Evolutionary conservation across 2,797 vertebrate species (phyloP), one percentile per base, ranked within the genome.

Genomic region (Centropyge bicolor): DNA sequence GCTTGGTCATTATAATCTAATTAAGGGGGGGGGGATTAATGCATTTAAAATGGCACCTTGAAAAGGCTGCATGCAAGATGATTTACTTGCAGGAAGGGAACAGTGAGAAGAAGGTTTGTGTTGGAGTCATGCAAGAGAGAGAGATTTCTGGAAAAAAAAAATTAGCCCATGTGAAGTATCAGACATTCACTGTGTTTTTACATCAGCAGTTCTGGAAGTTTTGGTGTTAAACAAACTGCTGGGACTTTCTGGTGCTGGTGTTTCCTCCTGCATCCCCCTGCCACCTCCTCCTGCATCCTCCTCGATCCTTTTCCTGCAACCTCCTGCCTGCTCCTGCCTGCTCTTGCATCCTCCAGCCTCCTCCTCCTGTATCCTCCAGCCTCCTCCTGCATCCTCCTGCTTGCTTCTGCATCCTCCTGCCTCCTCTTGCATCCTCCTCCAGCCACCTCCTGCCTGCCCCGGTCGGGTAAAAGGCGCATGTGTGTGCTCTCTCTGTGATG

Each of bases 401-500:
- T 2, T 31, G 2, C 27, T 31, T 4, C 27, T 31, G 27, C 27
- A 2, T 31, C 27, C 27, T 31, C 27, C 27, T 31, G 27, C 27
- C 4, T 31, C 27, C 27, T 31, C 27, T 4, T 31, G 2, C 27
- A 31, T 2, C 4, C 27, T 31, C 27, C 27, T 31, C 27, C 27
- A 31, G 27, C 27, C 27, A 2, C 24, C 52, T 54, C 46, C 46
- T 48, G 20, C 20, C 48, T 51, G 74, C 64, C 46, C 80, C 46
- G 75, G 46, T 76, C 74, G 41, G 65, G 69, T 87, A 91, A 92
- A 95, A 90, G 93, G 96, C 96, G 96, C 96, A 96, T 96, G 95
- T 96, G 95, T 95, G 91, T 69, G 27, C 27, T 93, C 81, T 88
- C 61, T 79, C 90, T 85, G 91, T 84, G 83, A 84, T 87, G 86